Evolutionary conservation across 2,888 invertebrate species (phyloP).

Genomic region (Melieria picta): DNA sequence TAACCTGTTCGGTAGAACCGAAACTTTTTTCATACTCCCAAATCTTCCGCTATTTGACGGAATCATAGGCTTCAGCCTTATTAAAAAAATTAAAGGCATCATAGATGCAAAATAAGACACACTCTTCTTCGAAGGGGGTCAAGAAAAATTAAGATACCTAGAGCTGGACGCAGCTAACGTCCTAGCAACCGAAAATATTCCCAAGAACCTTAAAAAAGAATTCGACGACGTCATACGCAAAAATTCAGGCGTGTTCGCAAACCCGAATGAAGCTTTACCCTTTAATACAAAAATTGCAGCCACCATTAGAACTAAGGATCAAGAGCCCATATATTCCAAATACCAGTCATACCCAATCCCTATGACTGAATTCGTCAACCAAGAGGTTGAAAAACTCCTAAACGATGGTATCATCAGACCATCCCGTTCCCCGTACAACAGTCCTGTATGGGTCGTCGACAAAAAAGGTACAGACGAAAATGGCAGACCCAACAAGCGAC

Average conservation of each 20-base stretch:
- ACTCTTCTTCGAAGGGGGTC: background rate
- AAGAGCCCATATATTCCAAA: conserved; percentile 33
- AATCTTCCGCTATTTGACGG: conserved; percentile 8
- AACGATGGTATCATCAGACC: conserved; percentile 35
- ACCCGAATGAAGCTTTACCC: conserved; percentile 10
- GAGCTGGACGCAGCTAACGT: background rate
- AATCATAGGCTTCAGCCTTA: conserved; percentile 1
- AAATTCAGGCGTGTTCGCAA: conserved; percentile 34
- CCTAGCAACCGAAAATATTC: background rate
- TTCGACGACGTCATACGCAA: background rate
- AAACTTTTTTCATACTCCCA: background rate
- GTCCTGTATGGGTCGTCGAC: background rate
- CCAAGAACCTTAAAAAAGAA: conserved; percentile 5
- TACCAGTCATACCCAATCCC: conserved; percentile 31
- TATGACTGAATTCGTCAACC: conserved; percentile 28
- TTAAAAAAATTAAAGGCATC: background rate
- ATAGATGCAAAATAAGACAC: background rate
- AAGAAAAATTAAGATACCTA: conserved; percentile 1
- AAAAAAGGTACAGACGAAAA: conserved; percentile 25
- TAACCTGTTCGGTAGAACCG: background rate
- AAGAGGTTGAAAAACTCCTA: conserved; percentile 23
- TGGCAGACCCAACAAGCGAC: conserved; percentile 3
- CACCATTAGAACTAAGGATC: conserved; percentile 29
- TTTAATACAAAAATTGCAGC: conserved; percentile 35
- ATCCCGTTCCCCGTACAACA: conserved; percentile 30